These are phyloP conservation scores for Percina caprodes DNA, from an alignment of 2,113 vertebrate genomes.

Conservation along the genomic window DNA sequence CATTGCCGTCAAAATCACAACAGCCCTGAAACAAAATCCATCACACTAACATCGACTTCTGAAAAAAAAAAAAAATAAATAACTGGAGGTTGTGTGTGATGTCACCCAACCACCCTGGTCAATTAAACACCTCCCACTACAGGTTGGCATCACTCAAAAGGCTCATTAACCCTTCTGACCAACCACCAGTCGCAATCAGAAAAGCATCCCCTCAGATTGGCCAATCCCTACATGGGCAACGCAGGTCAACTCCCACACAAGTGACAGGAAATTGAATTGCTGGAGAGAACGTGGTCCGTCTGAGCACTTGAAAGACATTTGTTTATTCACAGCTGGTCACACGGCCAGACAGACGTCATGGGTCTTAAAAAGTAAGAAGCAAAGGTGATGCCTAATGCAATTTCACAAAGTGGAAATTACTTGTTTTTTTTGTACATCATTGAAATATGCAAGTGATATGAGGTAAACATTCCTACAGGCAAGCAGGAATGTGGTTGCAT, in stretches of 20 bases:
- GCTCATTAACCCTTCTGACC: constrained; percentile 88
- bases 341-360: constrained; percentile 67
- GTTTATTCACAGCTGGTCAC: constrained; percentile 80
- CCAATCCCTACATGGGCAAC: constrained; percentile 78
- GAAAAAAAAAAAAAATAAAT: constrained; percentile 73
- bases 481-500: constrained; percentile 23
- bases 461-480: constrained; percentile 43
- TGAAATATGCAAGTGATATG: constrained; percentile 43
- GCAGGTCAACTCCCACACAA: constrained; percentile 85
- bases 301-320: constrained; percentile 84
- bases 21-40: constrained; percentile 75
- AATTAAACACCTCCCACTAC: constrained; percentile 89
- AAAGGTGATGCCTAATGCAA: constrained; percentile 56
- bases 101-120: constrained; percentile 80
- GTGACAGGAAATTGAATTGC: constrained; percentile 85
- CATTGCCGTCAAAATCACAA: constrained; percentile 56
- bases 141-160: constrained; percentile 82
- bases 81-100: constrained; percentile 78
- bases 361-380: constrained; percentile 58
- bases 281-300: constrained; percentile 78
- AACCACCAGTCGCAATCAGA: constrained; percentile 81
- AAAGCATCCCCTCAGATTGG: constrained; percentile 73
- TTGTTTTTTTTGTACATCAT: constrained; percentile 27
- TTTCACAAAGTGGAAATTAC: constrained; percentile 38
- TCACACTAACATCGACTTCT: constrained; percentile 73